Base-by-base conservation (phyloP, 35 echinoderm and acorn worm species). In the Hemicentrotus pulcherrimus region DNA sequence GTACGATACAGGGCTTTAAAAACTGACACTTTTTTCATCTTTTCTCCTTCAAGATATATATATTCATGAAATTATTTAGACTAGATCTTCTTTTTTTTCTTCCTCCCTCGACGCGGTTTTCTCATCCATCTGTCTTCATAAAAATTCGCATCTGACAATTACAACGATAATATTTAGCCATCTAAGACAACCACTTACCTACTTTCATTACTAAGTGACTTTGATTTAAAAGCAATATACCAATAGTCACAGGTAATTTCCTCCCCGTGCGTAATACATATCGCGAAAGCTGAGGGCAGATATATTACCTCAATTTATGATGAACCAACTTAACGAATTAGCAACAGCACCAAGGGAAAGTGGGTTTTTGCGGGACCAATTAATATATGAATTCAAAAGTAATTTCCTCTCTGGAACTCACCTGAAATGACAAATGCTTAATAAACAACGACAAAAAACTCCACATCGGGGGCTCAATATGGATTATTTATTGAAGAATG, bases 111-210 rank as follows among this genome's bases (percentile, higher is more conserved):
- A 0, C 15, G 15, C 12, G 10, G 50, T 15, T 15, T 55, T 55
- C 65, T 78, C 65, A 78, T n/a, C 65, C 24, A 28, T 78, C 65
- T 6, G 2, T 78, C 4, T 78, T 78, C 65, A 78, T 78, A 7
- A 78, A 78, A 78, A n/a, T 78, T 78, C 65, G 65, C 65, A 78
- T 78, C 22, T n/a, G 65, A 78, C 65, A 78, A 78, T 78, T 78
- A 78, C 65, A 78, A 22, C 65, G 65, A 28, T 78, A 78, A 78
- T 78, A 78, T 22, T 78, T 78, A 24, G 65, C 65, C 65, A 78
- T 78, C 65, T 78, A 22, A 78, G 65, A 6, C 65, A 78, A 78
- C 19, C 65, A n/a, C 65, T 28, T 6, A 59, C 65, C 65, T 78
- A 78, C 65, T 78, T 78, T 78, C 22, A 7, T 78, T 22, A 78